Evolutionary conservation across 2,113 vertebrate genomes (phyloP).

Genomic region (Probosciger aterrimus): DNA sequence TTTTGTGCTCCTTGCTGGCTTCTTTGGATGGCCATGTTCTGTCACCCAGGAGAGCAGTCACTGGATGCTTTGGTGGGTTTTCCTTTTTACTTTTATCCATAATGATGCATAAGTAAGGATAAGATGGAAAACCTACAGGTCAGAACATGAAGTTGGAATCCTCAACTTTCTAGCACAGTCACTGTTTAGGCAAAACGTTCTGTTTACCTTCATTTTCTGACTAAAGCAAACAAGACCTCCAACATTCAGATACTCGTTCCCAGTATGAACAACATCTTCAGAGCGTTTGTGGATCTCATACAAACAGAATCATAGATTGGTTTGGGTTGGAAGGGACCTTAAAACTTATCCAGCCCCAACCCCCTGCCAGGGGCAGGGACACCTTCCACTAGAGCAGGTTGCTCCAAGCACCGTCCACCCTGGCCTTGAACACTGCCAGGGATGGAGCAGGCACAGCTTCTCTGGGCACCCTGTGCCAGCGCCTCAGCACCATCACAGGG

Average conservation of each 20-base stretch:
- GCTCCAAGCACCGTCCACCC: background rate
- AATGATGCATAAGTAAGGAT: background rate
- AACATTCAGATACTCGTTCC: background rate
- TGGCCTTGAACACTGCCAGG: background rate
- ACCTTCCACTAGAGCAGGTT: background rate
- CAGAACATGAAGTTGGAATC: background rate
- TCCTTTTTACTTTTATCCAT: background rate
- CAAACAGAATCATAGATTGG: background rate
- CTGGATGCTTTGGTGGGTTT: rapidly evolving
- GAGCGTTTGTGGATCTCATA: background rate
- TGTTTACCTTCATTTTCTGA: background rate
- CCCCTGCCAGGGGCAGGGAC: background rate
- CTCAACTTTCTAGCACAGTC: background rate
- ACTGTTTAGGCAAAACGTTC: background rate
- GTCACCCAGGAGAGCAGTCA: background rate
- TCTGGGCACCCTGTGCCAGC: background rate
- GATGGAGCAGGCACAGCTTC: background rate
- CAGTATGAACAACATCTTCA: background rate
- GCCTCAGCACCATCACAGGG: background rate
- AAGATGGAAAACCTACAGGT: background rate
- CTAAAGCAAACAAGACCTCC: background rate
- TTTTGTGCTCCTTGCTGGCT: background rate
- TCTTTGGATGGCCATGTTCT: background rate
- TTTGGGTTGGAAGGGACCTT: background rate
- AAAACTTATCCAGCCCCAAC: background rate